Base-by-base conservation (phyloP, 2,888 invertebrate species). In the Tanytarsus gracilentus region DNA sequence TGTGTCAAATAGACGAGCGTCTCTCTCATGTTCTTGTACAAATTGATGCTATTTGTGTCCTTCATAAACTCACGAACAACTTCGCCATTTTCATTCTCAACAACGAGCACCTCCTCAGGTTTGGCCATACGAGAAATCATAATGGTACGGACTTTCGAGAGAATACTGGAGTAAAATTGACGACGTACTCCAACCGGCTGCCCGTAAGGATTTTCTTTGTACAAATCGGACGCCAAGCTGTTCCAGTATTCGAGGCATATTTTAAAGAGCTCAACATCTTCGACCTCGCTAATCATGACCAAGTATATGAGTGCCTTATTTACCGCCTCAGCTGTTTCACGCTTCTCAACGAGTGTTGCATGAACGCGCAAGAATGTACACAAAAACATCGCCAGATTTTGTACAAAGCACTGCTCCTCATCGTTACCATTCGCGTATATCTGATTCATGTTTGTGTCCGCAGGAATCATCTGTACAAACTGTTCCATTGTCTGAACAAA, bases 41-140 rank as follows among this genome's bases (percentile, higher is more conserved):
- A 79, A 77, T 96, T 97, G 68, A 99, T 99, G 33, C 98, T 91
- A 78, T 99, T 99, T 33, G 99, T 99, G 75, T 99, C 99, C 76
- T 98, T 99, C 94, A 99, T 98, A 72, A 99, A 97, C 74, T 99
- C 99, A 64, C 99, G 79, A 8, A 99, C 98, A 63, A 99, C 96
- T 77, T 99, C 98, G 39, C 98, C 98, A 75, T 99, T 97, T 72
- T 99, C 99, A 77, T 99, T 99, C 76, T 99, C 99, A 39, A 99
- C 98, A 49, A 99, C 96, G 63, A 99, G 79, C 30, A 99, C 99
- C 77, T 99, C 99, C 75, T 99, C 99, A 1, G 99, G 99, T 73
- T 97, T 98, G 16, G 98, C 99, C 99, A 99, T 99, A 67, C 98
- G 83, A 62, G 94, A 94, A 69, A 99, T 99, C 96, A 99, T 98